Conservation (phyloP, 2,113 vertebrate species). For the Embiotoca jacksoni region DNA sequence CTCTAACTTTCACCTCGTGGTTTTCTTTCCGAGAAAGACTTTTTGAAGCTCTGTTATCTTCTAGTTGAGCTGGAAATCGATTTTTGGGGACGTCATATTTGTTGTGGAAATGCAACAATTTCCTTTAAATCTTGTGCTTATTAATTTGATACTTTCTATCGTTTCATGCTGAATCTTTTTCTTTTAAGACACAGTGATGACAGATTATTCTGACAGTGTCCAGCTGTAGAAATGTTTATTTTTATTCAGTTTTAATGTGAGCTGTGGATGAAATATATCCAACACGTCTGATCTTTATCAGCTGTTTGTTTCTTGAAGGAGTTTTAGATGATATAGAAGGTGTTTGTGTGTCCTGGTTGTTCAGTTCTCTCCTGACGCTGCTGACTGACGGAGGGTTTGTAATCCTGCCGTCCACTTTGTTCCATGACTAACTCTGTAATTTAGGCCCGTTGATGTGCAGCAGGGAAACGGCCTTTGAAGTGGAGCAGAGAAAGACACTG, state of each 20-base stretch:
- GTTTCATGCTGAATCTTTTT: background rate
- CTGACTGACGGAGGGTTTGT: slow-evolving; percentile 29
- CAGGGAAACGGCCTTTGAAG: slow-evolving; percentile 62
- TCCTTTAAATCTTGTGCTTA: background rate
- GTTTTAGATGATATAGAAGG: background rate
- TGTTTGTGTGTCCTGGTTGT: slow-evolving; percentile 12
- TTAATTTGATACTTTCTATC: background rate
- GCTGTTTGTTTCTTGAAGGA: slow-evolving; percentile 1
- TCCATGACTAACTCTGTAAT: slow-evolving; percentile 61
- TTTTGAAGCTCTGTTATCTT: background rate
- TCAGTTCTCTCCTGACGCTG: slow-evolving; percentile 20
- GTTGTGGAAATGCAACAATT: background rate
- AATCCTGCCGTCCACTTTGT: slow-evolving; percentile 32
- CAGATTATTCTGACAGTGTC: no score
- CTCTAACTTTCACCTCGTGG: background rate
- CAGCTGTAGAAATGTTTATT: no score
- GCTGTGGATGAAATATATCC: background rate
- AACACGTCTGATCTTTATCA: background rate
- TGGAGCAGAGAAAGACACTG: slow-evolving; percentile 31
- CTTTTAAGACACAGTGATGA: background rate
- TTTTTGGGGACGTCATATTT: background rate
- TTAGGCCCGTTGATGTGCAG: slow-evolving; percentile 46
- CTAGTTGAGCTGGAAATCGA: background rate
- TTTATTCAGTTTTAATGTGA: background rate
- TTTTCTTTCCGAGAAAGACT: background rate